Percentiles rank a stretch among this genome's conserved stretches.
Conservation (phyloP, 2,113 vertebrate species). For the Ancistrus triradiatus region DNA sequence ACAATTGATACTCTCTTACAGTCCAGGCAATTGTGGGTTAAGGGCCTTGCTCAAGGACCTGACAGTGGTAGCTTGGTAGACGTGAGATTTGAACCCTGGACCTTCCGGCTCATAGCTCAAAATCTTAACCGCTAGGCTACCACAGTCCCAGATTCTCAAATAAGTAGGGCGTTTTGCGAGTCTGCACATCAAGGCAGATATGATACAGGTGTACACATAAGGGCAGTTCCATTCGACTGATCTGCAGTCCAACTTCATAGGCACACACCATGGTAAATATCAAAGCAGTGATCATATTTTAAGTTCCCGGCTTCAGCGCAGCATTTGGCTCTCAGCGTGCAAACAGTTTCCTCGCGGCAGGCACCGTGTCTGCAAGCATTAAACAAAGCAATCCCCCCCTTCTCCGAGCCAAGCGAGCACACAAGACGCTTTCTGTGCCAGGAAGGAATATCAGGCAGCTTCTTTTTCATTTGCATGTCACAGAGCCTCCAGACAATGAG, state of each 20-base stretch:
- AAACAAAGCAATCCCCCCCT: slow-evolving; percentile 18
- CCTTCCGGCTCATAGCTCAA: too few relatives aligned
- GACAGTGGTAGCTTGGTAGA: too few relatives aligned
- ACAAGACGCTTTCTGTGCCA: slow-evolving; percentile 32
- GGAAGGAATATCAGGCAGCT: slow-evolving; percentile 30
- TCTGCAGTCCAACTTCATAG: not conserved
- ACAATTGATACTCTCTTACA: too few relatives aligned
- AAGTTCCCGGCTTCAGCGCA: not conserved
- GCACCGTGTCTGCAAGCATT: slow-evolving; percentile 15
- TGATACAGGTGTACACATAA: not conserved
- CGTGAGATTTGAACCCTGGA: too few relatives aligned
- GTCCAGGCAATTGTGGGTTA: too few relatives aligned
- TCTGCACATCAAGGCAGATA: not conserved
- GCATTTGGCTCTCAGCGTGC: slow-evolving; percentile 10
- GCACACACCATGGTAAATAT: not conserved
- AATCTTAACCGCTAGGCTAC: too few relatives aligned
- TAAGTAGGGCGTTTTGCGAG: not conserved
- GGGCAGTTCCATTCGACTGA: not conserved
- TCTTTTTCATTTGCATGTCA: slow-evolving; percentile 19
- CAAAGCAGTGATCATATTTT: not conserved
- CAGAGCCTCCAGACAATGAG: slow-evolving; percentile 29
- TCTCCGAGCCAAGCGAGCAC: not conserved
- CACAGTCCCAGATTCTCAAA: too few relatives aligned
- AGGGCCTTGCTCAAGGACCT: too few relatives aligned
- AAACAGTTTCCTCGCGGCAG: not conserved